A percentile compares a stretch with the other conserved stretches of the same genome.
phyloP scores from a whole-genome alignment of 2,113 vertebrate genomes.

The Phylloscopus trochilus region DNA sequence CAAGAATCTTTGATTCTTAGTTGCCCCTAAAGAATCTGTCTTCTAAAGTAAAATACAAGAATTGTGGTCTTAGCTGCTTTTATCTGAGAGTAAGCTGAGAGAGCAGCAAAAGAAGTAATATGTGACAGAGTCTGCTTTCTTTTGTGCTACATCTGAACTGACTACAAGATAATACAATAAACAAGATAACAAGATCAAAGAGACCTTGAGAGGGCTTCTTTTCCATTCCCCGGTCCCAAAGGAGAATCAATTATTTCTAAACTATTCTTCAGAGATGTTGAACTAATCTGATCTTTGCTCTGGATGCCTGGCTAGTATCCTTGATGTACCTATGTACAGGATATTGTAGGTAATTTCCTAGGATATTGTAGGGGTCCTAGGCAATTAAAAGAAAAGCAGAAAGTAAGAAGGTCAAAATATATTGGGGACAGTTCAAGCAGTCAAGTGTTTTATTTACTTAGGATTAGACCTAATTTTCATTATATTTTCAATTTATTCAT shows the following conservation, averaged over 20 bases:
- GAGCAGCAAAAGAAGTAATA: neutral
- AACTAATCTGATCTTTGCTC: conserved; percentile 4
- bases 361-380: neutral
- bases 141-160: conserved; percentile 11
- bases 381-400: neutral
- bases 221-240: neutral
- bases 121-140: conserved; percentile 16
- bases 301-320: neutral
- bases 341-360: neutral
- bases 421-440: neutral
- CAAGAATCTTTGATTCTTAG: neutral
- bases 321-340: neutral
- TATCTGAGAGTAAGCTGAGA: neutral
- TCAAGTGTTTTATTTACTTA: neutral
- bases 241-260: conserved; percentile 28
- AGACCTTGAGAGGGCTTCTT: conserved; percentile 16
- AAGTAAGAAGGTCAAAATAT: neutral
- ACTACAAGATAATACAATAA: conserved; percentile 39
- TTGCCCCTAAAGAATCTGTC: neutral
- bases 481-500: neutral
- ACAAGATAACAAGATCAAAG: conserved; percentile 54
- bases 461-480: neutral
- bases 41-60: neutral
- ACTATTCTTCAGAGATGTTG: neutral
- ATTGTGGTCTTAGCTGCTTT: neutral